Evolutionary conservation across 2,888 invertebrate species (phyloP).

Genomic region (Endotricha flammealis): DNA sequence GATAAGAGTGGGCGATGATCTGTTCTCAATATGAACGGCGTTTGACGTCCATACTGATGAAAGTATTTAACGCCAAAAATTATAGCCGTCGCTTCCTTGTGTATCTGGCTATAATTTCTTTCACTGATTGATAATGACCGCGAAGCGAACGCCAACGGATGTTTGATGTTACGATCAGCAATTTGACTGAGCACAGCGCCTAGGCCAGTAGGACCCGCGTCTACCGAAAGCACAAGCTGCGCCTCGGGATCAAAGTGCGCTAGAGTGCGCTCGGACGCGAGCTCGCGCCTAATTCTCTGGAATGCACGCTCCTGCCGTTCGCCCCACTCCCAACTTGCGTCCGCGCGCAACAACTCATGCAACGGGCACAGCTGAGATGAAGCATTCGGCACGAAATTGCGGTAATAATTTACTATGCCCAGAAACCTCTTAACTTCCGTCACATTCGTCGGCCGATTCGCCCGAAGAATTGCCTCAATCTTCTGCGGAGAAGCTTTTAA

Average conservation of each 20-base stretch:
- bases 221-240: conserved; percentile 5
- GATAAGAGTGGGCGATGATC: no score
- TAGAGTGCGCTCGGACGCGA: not conserved
- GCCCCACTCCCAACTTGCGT: not conserved
- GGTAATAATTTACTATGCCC: conserved; percentile 27
- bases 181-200: no score
- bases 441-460: conserved; percentile 19
- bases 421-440: conserved; percentile 26
- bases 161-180: no score
- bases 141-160: no score
- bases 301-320: not conserved
- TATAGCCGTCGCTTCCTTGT: no score
- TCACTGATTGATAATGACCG: no score
- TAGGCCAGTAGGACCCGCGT: no score
- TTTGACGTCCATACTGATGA: no score
- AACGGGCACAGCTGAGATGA: conserved; percentile 20
- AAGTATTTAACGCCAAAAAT: no score
- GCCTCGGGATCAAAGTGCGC: not conserved
- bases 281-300: not conserved
- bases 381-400: conserved; percentile 26
- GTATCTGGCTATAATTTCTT: no score
- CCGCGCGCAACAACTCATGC: conserved; percentile 10
- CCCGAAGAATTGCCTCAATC: conserved; percentile 22
- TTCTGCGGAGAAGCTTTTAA: conserved; percentile 20
- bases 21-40: no score